Evolutionary conservation across 2,888 invertebrate species (phyloP).

Genomic region (Schizaphis graminum): DNA sequence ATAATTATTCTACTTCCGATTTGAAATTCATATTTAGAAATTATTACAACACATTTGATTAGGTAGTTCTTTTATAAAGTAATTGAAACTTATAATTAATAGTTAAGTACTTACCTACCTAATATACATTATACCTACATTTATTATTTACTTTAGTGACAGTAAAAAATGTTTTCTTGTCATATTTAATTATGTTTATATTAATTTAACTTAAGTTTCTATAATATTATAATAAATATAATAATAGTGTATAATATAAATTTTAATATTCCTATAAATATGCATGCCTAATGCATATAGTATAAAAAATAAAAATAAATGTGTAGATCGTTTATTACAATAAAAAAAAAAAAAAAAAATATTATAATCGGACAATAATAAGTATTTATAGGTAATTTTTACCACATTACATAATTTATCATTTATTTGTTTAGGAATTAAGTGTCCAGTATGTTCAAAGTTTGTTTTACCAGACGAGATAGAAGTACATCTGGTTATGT

Average conservation of each 20-base stretch:
- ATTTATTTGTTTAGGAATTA: conserved; percentile 82
- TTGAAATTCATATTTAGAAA: background rate
- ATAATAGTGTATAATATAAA: background rate
- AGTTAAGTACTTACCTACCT: background rate
- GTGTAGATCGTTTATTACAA: background rate
- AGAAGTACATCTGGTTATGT: conserved; percentile 99
- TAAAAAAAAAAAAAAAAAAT: conserved; percentile 5
- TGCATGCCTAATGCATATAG: background rate
- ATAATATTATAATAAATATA: background rate
- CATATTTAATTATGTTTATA: background rate
- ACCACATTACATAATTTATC: conserved; percentile 65
- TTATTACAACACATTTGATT: background rate
- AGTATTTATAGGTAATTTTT: background rate
- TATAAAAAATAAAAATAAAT: background rate
- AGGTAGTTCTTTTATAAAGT: background rate
- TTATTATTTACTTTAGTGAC: background rate
- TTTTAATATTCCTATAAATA: background rate
- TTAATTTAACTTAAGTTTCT: background rate
- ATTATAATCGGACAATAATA: background rate
- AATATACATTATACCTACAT: background rate
- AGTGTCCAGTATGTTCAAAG: conserved; percentile 99
- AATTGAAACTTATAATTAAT: background rate
- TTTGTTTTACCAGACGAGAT: conserved; percentile 98
- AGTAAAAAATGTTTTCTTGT: background rate
- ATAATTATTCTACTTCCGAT: background rate